Percentiles rank a stretch among this genome's conserved stretches.
phyloP scores from a whole-genome alignment of 2,888 invertebrate species.

The Baccha elongata region DNA sequence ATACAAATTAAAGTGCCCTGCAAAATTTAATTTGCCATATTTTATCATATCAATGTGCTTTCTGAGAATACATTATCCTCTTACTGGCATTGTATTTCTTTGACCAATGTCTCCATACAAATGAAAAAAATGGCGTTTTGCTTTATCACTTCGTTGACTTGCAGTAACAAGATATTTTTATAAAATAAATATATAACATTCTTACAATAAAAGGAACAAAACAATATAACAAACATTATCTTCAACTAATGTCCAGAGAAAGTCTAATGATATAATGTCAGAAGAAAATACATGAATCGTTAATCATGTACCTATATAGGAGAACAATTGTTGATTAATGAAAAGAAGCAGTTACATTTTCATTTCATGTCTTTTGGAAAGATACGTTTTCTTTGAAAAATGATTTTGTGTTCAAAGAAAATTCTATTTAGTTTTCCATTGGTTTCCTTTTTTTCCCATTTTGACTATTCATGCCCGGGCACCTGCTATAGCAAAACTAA shows the following conservation, averaged over 20 bases:
- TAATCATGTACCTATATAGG: slow-evolving; percentile 23
- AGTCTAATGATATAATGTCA: slow-evolving; percentile 28
- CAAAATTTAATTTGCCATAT: too few relatives aligned
- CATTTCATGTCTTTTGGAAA: slow-evolving; percentile 3
- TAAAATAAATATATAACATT: background rate
- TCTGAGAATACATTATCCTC: too few relatives aligned
- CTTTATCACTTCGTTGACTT: background rate
- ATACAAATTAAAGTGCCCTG: too few relatives aligned
- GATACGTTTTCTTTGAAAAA: slow-evolving; percentile 8
- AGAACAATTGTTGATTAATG: slow-evolving; percentile 37
- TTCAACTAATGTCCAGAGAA: slow-evolving; percentile 13
- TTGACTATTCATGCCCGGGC: slow-evolving; percentile 21
- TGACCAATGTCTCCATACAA: too few relatives aligned
- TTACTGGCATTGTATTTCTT: too few relatives aligned
- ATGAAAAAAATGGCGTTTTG: background rate
- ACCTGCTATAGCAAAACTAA: slow-evolving; percentile 27
- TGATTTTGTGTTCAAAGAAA: background rate
- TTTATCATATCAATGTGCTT: too few relatives aligned
- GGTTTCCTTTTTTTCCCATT: background rate
- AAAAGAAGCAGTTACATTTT: slow-evolving; percentile 27
- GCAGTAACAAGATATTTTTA: background rate
- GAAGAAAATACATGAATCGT: slow-evolving; percentile 16
- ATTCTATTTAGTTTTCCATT: slow-evolving; percentile 14
- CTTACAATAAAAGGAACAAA: background rate
- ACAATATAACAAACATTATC: background rate